phyloP scores from a whole-genome alignment of 2,797 vertebrate species.

The Gastrophryne carolinensis region DNA sequence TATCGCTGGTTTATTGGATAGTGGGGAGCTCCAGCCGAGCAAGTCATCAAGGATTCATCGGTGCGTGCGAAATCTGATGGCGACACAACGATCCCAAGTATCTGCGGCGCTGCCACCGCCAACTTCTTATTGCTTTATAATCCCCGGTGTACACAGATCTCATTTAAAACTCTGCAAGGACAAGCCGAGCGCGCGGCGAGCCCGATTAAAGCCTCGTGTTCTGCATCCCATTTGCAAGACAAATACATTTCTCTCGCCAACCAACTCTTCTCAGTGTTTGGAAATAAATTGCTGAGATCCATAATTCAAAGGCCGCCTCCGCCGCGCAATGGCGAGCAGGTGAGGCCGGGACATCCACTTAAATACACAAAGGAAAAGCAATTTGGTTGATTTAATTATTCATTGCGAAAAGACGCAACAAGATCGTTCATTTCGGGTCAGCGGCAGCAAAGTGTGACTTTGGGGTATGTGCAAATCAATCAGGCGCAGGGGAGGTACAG shows the following conservation, averaged over 20 bases:
- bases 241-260: constrained; percentile 6
- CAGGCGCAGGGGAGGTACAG: neutral
- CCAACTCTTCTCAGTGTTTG: neutral
- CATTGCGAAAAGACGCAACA: neutral
- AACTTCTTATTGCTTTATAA: neutral
- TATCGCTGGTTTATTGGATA: too few species aligned
- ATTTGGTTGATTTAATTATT: constrained; percentile 39
- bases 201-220: constrained; percentile 1
- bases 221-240: constrained; percentile 11
- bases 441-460: neutral
- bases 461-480: neutral
- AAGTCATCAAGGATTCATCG: too few species aligned
- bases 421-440: neutral
- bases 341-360: neutral
- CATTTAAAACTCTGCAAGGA: constrained; percentile 11
- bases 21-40: too few species aligned
- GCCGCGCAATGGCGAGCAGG: neutral
- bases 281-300: constrained; percentile 30
- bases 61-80: neutral
- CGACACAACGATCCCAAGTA: neutral
- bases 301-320: constrained; percentile 25
- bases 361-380: constrained; percentile 8
- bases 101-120: too few species aligned
- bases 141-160: neutral
- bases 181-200: neutral